Evolutionary conservation across 2,113 vertebrate genomes (phyloP), one percentile per base, ranked within the genome.

Genomic region (Dissostichus mawsoni): DNA sequence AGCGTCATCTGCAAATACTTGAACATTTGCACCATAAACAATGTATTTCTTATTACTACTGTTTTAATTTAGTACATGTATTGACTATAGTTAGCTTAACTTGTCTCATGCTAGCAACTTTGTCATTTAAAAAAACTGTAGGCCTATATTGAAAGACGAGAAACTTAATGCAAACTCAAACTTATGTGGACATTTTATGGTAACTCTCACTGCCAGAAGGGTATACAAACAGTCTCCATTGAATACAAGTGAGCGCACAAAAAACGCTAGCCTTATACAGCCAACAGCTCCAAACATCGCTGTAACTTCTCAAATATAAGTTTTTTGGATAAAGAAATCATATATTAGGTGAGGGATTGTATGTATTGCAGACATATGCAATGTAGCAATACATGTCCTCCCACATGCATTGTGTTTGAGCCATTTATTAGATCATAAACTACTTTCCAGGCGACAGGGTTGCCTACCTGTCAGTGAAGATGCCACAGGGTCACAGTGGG

Each of bases 401-500:
- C 47, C n/a, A 67, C 44, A 8, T n/a, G 25, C 61, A 5, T 17
- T 51, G 47, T n/a, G 52, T 78, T 61, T 64, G 23, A 63, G 11
- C 51, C 8, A 33, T 63, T 55, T 64, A 48, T 3, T 8, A 0
- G 48, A 7, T 11, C 48, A 33, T 16, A 9, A 56, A 70, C 23
- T 14, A 4, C 11, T 13, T 18, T 20, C 29, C 20, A 25, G 11
- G 4, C 12, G 14, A 14, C 25, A 20, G 3, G 41, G 17, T 29
- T 45, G 36, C 36, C 62, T 44, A 64, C 25, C 33, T 63, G 55
- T 58, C 68, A 58, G 50, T 0, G 10, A 20, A 69, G 17, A 5
- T 36, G 44, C 25, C 80, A 4, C 2, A 14, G 85, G 75, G 79
- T 88, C 80, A 82, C 61, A 25, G 74, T 55, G 12, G 91, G 94